Evolutionary conservation across 1,140 invertebrate genomes (phyloP).

Genomic region (Zaprionus ornatus): DNA sequence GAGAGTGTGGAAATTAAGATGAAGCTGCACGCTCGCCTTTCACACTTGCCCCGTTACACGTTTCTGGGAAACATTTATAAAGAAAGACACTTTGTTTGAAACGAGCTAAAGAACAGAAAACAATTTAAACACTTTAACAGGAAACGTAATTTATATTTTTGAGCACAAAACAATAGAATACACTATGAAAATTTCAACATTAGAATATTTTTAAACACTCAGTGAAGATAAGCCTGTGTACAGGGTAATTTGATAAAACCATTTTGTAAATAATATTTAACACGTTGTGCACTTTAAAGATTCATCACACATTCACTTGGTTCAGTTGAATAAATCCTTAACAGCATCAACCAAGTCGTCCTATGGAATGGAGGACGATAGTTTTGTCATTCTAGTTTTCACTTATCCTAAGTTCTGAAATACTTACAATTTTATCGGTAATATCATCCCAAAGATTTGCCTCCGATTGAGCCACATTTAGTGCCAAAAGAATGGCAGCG

Average conservation of each 20-base stretch:
- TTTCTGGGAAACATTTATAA: slow-evolving; percentile 41
- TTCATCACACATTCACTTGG: background rate
- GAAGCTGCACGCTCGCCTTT: slow-evolving; percentile 45
- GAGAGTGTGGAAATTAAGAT: slow-evolving; percentile 40
- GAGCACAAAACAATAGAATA: background rate
- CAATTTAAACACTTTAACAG: slow-evolving; percentile 40
- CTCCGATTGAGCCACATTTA: slow-evolving; percentile 17
- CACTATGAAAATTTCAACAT: background rate
- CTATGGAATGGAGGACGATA: slow-evolving; percentile 1
- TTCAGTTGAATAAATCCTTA: slow-evolving; percentile 33
- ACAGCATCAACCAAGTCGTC: slow-evolving; percentile 34
- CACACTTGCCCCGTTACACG: slow-evolving; percentile 42
- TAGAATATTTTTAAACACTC: background rate
- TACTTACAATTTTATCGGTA: slow-evolving; percentile 42
- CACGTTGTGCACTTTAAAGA: background rate
- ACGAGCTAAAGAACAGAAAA: slow-evolving; percentile 31
- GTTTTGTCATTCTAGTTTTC: background rate
- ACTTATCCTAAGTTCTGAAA: background rate
- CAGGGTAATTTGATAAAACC: background rate
- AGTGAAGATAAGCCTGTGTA: background rate
- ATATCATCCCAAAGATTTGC: slow-evolving; percentile 38
- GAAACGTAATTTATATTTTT: background rate
- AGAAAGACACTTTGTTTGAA: slow-evolving; percentile 23
- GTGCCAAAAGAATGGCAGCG: slow-evolving; percentile 29
- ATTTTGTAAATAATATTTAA: background rate